Evolutionary conservation across 2,797 vertebrate genomes (phyloP).

Genomic region (Microcaecilia unicolor): DNA sequence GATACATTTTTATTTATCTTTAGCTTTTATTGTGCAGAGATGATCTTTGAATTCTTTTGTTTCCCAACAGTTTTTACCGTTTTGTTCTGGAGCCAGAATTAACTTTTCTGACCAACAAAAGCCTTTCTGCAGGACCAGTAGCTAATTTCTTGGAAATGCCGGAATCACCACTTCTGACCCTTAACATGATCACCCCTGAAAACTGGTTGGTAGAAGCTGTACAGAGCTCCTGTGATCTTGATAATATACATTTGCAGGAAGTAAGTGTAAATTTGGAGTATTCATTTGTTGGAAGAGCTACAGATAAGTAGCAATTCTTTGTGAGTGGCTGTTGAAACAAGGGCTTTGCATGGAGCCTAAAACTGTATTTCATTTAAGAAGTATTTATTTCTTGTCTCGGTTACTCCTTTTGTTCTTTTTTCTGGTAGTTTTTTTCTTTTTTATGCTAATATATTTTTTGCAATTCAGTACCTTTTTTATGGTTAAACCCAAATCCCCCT

Average conservation of each 20-base stretch:
- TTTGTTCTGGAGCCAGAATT: conserved; percentile 87
- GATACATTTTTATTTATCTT: neutral
- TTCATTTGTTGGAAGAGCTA: neutral
- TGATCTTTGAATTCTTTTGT: conserved; percentile 1
- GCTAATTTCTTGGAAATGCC: conserved; percentile 86
- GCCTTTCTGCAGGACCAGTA: conserved; percentile 63
- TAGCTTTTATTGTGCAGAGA: neutral
- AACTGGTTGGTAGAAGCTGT: conserved; percentile 91
- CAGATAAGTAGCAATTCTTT: neutral
- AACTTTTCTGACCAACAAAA: conserved; percentile 56
- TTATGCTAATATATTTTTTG: no score
- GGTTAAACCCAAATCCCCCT: no score
- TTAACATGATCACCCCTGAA: conserved; percentile 94
- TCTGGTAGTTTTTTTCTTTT: neutral
- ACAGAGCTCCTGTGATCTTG: conserved; percentile 81
- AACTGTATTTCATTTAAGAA: no score
- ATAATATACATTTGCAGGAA: conserved; percentile 90
- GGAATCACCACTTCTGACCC: conserved; percentile 80
- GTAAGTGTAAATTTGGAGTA: conserved; percentile 59
- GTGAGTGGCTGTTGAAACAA: neutral
- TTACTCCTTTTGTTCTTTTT: neutral
- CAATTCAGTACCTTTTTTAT: no score
- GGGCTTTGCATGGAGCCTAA: neutral
- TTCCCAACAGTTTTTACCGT: conserved; percentile 78
- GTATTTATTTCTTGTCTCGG: no score